Conservation (phyloP, 1,140 invertebrate genomes). For the Drosophila miranda region DNA sequence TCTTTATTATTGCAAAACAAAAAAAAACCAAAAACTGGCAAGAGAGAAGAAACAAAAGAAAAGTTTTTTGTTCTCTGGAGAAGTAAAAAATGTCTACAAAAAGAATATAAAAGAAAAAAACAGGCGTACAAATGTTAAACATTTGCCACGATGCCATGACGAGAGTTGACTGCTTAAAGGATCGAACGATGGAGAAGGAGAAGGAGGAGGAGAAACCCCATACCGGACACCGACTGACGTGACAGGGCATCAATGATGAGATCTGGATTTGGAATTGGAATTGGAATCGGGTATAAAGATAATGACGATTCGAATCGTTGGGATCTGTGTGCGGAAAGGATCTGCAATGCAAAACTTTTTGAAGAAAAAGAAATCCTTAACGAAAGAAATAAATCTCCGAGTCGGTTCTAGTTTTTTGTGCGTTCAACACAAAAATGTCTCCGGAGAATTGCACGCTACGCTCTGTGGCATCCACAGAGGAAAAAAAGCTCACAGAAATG, state of each 20-base stretch:
- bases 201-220: constrained; percentile 20
- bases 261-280: too few species aligned
- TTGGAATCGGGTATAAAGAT: constrained; percentile 40
- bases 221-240: constrained; percentile 33
- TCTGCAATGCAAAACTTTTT: constrained; percentile 73
- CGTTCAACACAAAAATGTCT: constrained; percentile 53
- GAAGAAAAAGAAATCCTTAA: constrained; percentile 69
- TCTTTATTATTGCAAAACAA: constrained; percentile 69
- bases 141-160: constrained; percentile 78
- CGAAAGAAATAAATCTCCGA: constrained; percentile 78
- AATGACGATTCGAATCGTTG: constrained; percentile 53
- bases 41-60: constrained; percentile 41
- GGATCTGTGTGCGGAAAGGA: constrained; percentile 40
- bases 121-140: constrained; percentile 79
- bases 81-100: constrained; percentile 33
- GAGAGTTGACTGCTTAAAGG: constrained; percentile 62
- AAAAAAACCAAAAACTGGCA: constrained; percentile 16
- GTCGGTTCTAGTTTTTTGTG: constrained; percentile 71
- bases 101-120: constrained; percentile 57
- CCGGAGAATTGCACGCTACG: constrained; percentile 77
- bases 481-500: constrained; percentile 60
- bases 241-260: constrained; percentile 26
- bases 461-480: constrained; percentile 38
- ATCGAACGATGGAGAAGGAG: constrained; percentile 20
- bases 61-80: constrained; percentile 14